A percentile compares a stretch with the other conserved stretches of the same genome.
phyloP scores from a whole-genome alignment of 37 sponge, comb jelly and placozoan genomes.

The Cladorhizidae sp. region DNA sequence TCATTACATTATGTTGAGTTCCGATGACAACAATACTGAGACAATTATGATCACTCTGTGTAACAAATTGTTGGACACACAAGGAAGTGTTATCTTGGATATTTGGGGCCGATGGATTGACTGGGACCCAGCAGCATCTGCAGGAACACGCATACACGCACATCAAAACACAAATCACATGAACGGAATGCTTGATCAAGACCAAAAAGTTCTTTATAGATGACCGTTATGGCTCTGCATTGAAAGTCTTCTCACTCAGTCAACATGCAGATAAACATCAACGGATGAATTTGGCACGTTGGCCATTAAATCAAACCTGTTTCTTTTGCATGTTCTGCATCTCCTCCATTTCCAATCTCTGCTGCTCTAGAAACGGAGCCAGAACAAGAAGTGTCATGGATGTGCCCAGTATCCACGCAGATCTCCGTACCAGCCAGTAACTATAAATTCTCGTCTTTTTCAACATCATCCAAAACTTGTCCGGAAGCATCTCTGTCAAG shows the following conservation, averaged over 20 bases:
- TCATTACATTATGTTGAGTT: no score
- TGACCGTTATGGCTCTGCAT: neutral
- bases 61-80: no score
- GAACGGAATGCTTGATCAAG: no score
- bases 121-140: slow-evolving; percentile 7
- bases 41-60: no score
- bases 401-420: slow-evolving; percentile 74
- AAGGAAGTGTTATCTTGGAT: neutral
- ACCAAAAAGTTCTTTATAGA: no score
- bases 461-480: slow-evolving; percentile 16
- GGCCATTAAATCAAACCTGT: slow-evolving; percentile 40
- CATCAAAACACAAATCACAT: no score
- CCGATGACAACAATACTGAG: no score
- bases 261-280: no score
- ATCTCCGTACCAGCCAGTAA: slow-evolving; percentile 64
- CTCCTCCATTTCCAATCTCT: slow-evolving; percentile 73
- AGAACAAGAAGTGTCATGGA: slow-evolving; percentile 60
- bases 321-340: slow-evolving; percentile 74
- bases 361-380: slow-evolving; percentile 73
- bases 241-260: neutral
- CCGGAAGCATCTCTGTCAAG: slow-evolving; percentile 83
- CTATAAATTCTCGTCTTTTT: neutral
- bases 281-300: no score
- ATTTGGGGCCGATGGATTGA: neutral
- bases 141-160: neutral